phyloP scores from a whole-genome alignment of 1,140 invertebrate genomes.

The Bursaphelenchus mucronatus region DNA sequence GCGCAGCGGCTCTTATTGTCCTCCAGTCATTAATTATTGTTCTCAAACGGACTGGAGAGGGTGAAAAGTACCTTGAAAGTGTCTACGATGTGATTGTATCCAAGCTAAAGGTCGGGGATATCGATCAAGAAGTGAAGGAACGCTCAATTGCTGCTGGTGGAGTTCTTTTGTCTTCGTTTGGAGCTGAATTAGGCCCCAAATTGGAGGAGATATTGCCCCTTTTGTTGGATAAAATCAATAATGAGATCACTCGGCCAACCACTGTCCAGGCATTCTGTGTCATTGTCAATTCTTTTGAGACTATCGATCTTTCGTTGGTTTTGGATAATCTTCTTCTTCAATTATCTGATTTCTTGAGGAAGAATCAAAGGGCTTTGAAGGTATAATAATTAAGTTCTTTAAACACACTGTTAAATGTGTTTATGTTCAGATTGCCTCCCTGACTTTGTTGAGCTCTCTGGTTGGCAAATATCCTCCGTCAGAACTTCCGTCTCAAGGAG shows the following conservation, averaged over 20 bases:
- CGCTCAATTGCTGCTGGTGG: conserved; percentile 40
- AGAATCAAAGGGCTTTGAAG: conserved; percentile 84
- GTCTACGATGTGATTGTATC: conserved; percentile 37
- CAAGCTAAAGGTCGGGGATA: conserved; percentile 65
- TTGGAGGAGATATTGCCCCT: conserved; percentile 69
- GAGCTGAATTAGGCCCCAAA: conserved; percentile 35
- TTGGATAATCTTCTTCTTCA: conserved; percentile 82
- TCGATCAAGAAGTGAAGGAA: conserved; percentile 65
- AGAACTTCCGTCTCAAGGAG: conserved; percentile 27
- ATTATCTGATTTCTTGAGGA: conserved; percentile 84
- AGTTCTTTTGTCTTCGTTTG: conserved; percentile 39
- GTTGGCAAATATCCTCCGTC: conserved; percentile 73
- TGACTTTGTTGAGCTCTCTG: conserved; percentile 82
- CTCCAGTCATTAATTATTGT: conserved; percentile 90
- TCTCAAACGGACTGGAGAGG: conserved; percentile 63
- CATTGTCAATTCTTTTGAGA: conserved; percentile 63
- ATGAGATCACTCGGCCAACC: conserved; percentile 91
- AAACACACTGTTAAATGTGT: neutral
- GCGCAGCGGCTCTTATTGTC: conserved; percentile 85
- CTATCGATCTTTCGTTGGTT: conserved; percentile 60
- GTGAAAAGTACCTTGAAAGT: conserved; percentile 9
- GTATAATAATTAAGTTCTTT: conserved; percentile 14
- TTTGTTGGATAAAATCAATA: conserved; percentile 84
- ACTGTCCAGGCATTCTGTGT: conserved; percentile 76
- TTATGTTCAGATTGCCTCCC: conserved; percentile 74